Evolutionary conservation across 2,113 vertebrate genomes (phyloP).

Genomic region (Myrmophylax atrothorax): DNA sequence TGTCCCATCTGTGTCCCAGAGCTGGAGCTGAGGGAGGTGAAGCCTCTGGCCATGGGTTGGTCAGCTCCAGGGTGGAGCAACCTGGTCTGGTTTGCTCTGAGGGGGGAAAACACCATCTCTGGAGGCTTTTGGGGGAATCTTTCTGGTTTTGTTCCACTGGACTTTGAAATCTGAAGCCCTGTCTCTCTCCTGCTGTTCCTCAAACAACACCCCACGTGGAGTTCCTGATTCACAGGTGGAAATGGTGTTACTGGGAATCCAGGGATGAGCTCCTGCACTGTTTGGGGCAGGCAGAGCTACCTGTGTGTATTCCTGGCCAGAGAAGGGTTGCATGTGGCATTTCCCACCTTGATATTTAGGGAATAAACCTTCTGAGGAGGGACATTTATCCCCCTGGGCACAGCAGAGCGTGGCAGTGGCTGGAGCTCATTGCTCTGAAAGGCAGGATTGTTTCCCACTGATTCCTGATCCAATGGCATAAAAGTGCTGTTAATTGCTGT

Average conservation of each 20-base stretch:
- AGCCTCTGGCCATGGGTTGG: accelerated
- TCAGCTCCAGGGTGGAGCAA: background rate
- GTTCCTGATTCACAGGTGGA: background rate
- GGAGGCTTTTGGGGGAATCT: background rate
- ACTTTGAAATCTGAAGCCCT: background rate
- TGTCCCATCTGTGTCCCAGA: background rate
- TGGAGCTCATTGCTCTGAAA: slow-evolving; percentile 5
- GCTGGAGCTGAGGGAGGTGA: background rate
- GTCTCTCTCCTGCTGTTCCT: background rate
- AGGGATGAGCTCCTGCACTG: background rate
- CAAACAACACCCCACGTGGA: no score
- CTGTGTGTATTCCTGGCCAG: accelerated
- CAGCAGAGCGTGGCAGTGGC: background rate
- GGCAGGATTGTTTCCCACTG: slow-evolving; percentile 6
- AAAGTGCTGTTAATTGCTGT: slow-evolving; percentile 20
- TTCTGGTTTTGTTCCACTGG: background rate
- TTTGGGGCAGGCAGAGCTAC: background rate
- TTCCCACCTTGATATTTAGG: background rate
- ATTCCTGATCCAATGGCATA: background rate
- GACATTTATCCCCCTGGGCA: background rate
- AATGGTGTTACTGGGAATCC: background rate
- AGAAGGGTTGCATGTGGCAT: background rate
- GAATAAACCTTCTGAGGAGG: background rate
- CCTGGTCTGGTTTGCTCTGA: background rate
- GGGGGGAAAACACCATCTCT: background rate